Evolutionary conservation across 2,888 invertebrate species (phyloP), one percentile per base, ranked within the genome.

Genomic region (Acrobasis repandana): DNA sequence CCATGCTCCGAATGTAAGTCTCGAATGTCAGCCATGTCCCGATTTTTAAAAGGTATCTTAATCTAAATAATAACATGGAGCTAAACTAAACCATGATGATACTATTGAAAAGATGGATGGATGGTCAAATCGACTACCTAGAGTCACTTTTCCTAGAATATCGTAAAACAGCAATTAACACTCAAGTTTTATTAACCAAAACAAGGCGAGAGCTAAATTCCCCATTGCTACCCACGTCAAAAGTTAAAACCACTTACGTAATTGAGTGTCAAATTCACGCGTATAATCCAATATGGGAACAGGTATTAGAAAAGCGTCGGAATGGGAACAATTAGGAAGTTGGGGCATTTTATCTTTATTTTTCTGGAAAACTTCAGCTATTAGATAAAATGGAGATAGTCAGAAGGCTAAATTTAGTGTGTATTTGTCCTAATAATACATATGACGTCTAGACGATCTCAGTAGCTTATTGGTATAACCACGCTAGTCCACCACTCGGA

Each of bases 231-330:
- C 54, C 54, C 54, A 38, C 38, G 14, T 54, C 54, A 54, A 43
- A 54, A 54, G 54, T 54, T 54, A 54, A 54, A 54, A 54, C 43
- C 54, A 14, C 18, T 18, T 20, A 20, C 38, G 54, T 54, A 54
- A 54, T 54, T 54, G 54, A 54, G 54, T 54, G 54, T 54, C 54
- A 54, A 54, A 54, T 54, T 54, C 54, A 43, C 38, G 14, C 28
- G 54, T 43, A 38, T 54, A 38, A 54, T 38, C 54, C 54, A 36
- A 38, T 54, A 20, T 1, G 36, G 52, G 16, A 52, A 36, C 54
- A 54, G 54, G 54, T 54, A 50, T 50, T 43, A 16, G 18, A 43
- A 16, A 16, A 52, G 38, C 54, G 38, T 16, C 38, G 9, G 20
- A 54, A 54, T 54, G 38, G 38, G 54, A 54, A 54, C 54, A 54